phyloP scores from a whole-genome alignment of 2,113 vertebrate species.

The Natator depressus region DNA sequence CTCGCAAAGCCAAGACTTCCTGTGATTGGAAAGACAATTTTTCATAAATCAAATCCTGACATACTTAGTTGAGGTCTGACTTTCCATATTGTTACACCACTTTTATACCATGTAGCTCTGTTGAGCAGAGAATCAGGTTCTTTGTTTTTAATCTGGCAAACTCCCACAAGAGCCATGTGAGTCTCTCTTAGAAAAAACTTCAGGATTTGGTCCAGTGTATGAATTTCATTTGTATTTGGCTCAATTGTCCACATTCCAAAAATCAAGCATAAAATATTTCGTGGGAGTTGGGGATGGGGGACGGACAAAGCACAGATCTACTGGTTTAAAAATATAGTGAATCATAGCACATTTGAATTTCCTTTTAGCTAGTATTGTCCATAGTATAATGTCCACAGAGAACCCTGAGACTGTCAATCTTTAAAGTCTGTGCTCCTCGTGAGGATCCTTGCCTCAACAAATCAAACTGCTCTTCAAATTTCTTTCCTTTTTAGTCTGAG shows the following conservation, averaged over 20 bases:
- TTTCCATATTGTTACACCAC: not conserved
- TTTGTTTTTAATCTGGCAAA: not conserved
- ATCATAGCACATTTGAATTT: not conserved
- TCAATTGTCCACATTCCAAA: not conserved
- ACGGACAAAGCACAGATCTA: not conserved
- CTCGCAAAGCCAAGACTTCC: not conserved
- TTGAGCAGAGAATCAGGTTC: not conserved
- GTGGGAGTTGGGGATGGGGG: no score
- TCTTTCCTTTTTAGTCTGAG: not conserved
- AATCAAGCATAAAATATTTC: not conserved
- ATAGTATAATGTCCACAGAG: not conserved
- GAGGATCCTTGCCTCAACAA: not conserved
- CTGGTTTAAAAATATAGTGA: not conserved
- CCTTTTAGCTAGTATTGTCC: not conserved
- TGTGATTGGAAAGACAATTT: not conserved
- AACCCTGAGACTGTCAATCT: not conserved
- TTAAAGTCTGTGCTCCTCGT: not conserved
- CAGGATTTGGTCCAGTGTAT: not conserved
- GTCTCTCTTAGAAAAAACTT: not conserved
- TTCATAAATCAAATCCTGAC: not conserved
- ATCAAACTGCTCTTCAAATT: not conserved
- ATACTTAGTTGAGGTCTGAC: not conserved
- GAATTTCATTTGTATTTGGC: not conserved
- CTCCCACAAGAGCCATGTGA: not conserved
- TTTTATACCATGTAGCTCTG: not conserved